These are phyloP conservation scores for Petrosia ficiformis DNA, from an alignment of 37 sponge, comb jelly and placozoan genomes.

Conservation along the genomic window DNA sequence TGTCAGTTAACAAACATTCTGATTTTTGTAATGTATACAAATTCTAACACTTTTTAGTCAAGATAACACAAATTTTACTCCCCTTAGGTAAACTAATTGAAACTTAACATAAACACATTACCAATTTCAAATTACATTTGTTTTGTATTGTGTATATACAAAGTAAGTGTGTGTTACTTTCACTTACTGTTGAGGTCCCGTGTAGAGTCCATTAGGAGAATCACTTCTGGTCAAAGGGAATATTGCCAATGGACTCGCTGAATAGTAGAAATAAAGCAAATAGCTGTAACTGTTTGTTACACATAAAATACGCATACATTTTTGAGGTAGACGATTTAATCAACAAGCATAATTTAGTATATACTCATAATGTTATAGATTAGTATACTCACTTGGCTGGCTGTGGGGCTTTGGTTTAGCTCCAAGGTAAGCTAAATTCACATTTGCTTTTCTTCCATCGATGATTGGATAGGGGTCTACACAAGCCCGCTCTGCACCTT, in stretches of 20 bases:
- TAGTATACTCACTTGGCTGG: conserved; percentile 45
- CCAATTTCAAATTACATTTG: neutral
- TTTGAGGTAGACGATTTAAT: neutral
- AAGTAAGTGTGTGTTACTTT: neutral
- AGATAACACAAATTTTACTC: too few species aligned
- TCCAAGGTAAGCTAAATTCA: conserved; percentile 89
- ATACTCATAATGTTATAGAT: neutral
- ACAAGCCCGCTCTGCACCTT: conserved; percentile 84
- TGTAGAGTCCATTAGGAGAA: conserved; percentile 13
- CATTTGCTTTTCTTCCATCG: conserved; percentile 91
- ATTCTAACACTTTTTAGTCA: too few species aligned
- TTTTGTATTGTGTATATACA: neutral
- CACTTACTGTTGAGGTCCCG: conserved; percentile 6
- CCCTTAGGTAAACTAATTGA: too few species aligned
- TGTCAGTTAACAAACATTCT: too few species aligned
- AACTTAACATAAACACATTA: too few species aligned
- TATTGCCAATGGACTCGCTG: conserved; percentile 17
- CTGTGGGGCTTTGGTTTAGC: conserved; percentile 75
- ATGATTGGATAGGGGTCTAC: conserved; percentile 81
- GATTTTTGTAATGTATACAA: too few species aligned
- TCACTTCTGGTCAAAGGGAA: conserved; percentile 9
- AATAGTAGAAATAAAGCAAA: neutral
- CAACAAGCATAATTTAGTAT: neutral
- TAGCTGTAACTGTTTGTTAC: too few species aligned
- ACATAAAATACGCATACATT: too few species aligned